A percentile compares a stretch with the other conserved stretches of the same genome.
phyloP scores from a whole-genome alignment of 1,140 invertebrate genomes.

The Zaprionus africanus region DNA sequence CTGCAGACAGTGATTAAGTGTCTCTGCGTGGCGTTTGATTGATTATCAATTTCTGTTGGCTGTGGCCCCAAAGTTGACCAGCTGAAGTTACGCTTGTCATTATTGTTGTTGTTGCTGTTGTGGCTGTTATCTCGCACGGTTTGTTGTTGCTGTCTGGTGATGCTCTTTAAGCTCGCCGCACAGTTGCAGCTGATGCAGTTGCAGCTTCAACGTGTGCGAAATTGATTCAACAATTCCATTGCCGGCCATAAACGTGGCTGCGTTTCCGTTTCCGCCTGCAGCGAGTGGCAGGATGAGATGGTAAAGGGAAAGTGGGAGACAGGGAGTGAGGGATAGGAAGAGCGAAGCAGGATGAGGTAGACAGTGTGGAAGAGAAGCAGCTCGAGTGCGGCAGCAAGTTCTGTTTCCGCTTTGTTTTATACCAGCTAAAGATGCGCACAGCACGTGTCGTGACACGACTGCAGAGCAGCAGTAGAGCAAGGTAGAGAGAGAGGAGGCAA shows the following conservation, averaged over 20 bases:
- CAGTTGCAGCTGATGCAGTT: slow-evolving; percentile 39
- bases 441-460: slow-evolving; percentile 25
- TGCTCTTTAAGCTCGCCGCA: slow-evolving; percentile 28
- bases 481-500: neutral
- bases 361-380: neutral
- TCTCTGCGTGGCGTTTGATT: slow-evolving; percentile 69
- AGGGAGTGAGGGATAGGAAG: neutral
- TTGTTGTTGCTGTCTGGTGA: slow-evolving; percentile 7
- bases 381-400: neutral
- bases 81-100: neutral
- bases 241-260: slow-evolving; percentile 53
- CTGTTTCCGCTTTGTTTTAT: slow-evolving; percentile 50
- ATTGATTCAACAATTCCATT: slow-evolving; percentile 67
- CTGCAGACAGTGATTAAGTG: slow-evolving; percentile 77
- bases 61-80: slow-evolving; percentile 13
- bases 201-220: slow-evolving; percentile 67
- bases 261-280: slow-evolving; percentile 40
- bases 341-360: neutral
- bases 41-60: slow-evolving; percentile 74
- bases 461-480: neutral
- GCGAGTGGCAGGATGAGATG: neutral
- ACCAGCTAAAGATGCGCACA: slow-evolving; percentile 11
- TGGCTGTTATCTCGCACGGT: neutral
- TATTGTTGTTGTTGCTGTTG: neutral
- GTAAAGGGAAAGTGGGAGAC: neutral